Base-by-base conservation (phyloP, 2,888 invertebrate species). In the Ochropacha duplaris region DNA sequence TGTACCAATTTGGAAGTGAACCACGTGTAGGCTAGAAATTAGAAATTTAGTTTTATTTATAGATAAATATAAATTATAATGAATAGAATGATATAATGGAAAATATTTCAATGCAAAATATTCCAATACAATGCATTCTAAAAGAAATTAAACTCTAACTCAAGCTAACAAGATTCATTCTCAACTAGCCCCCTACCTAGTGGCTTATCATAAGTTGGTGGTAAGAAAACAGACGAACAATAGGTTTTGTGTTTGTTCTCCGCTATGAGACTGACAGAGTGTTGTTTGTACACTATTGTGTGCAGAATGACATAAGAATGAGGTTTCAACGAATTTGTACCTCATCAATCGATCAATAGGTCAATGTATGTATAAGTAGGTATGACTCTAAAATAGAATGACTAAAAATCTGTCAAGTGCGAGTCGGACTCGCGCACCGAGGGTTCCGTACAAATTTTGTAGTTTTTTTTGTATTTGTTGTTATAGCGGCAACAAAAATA, bases 181-280 rank as follows among this genome's bases (percentile, higher is more conserved):
- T 34, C 9, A 31, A 19, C 8, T 16, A 16, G 51, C 14, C 14
- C 8, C 5, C 36, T 19, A 19, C 1, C 1, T 26, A 50, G 24
- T 50, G 9, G 52, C 52, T 31, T 54, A 55, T 44, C 55, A 49
- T 55, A 55, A 55, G 55, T 49, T 26, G 22, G 24, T 49, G 19
- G 24, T 24, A 55, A 22, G 54, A 36, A 54, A 34, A 26, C 26
- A 49, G 16, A 55, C 49, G 28, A 49, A 55, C 49, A 55, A 31
- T 31, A 55, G 26, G 44, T 55, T 69, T 71, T 66, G 69, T 64
- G 64, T 63, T 64, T 22, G 59, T 60, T 56, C 57, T 57, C 59
- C 52, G 66, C 36, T 22, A 34, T 50, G 50, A 60, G 31, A 31
- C 52, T 52, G 28, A 34, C 31, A 11, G 28, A 52, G 31, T 22